Evolutionary conservation across 1,140 invertebrate genomes (phyloP), one percentile per base, ranked within the genome.

Genomic region (Cardiocondyla obscurior): DNA sequence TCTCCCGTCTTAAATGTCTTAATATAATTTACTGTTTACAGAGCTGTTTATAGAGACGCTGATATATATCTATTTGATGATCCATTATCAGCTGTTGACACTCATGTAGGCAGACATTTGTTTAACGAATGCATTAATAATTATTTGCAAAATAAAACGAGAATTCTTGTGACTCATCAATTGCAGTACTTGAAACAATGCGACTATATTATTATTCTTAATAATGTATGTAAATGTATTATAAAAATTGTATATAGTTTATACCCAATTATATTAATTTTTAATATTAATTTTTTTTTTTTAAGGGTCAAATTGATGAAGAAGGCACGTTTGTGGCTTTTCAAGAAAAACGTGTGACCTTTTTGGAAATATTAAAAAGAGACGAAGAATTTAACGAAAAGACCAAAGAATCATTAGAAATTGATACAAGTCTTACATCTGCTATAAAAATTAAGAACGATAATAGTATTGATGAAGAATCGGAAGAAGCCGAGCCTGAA

Each of bases 91-190:
- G 95, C 95, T 44, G 95, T 96, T 3, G 95, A 96, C 88, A 90
- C 95, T 8, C 94, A 94, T 36, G 95, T 95, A 42, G 95, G 95
- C 5, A 93, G 92, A 84, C 95, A 96, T 83, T 87, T 96, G 44
- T 95, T 95, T 67, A 89, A 94, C 5, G 85, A 94, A 67, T 91
- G 91, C 25, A 92, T 94, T 36, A 91, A 91, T 55, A 87, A 92
- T 51, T 93, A 95, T 51, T 92, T 93, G 74, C 89, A 88, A 70
- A 74, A 92, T 60, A 74, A 94, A 88, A 95, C 96, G 0, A 93
- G 96, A 44, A 95, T 98, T 67, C 94, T 98, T 7, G 97, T 98
- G 14, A 98, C 97, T 1, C 97, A 98, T 94, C 97, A 98, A 91
- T 93, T 98, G 33, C 97, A 98, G 88, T 97, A 96, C 89, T 92